Conservation (phyloP, 2,113 vertebrate genomes). For the Oxyura jamaicensis region DNA sequence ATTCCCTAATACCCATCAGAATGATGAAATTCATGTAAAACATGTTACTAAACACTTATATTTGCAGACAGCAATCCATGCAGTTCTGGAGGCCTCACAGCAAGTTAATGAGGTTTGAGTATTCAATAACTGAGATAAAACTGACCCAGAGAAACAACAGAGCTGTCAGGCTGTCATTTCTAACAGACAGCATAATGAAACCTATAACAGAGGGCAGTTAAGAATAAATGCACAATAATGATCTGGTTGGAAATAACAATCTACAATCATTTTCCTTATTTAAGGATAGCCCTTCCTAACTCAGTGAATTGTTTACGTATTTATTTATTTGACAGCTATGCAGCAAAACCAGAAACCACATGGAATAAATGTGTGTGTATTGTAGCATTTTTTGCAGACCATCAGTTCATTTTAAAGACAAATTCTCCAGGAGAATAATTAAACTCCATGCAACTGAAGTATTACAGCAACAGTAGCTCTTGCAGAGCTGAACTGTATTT, state of each 20-base stretch:
- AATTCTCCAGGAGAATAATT: neutral
- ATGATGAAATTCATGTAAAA: neutral
- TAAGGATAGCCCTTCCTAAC: conserved; percentile 17
- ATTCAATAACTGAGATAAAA: conserved; percentile 57
- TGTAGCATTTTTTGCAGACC: neutral
- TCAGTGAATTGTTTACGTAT: neutral
- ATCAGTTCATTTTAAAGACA: conserved; percentile 6
- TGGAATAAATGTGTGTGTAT: neutral
- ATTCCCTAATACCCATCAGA: neutral
- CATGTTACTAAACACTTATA: neutral
- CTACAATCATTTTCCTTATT: neutral
- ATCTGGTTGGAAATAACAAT: neutral
- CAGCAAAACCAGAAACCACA: neutral
- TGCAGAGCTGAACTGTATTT: neutral
- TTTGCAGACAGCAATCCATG: conserved; percentile 24
- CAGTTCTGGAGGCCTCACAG: neutral
- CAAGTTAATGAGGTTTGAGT: conserved; percentile 43
- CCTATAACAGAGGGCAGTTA: neutral
- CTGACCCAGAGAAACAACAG: conserved; percentile 35
- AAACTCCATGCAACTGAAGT: neutral
- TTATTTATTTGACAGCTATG: conserved; percentile 8
- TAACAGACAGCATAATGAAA: conserved; percentile 40
- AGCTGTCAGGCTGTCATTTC: conserved; percentile 35
- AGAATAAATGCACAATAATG: conserved; percentile 29
- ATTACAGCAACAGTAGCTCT: neutral